Evolutionary conservation across 2,888 invertebrate species (phyloP), one percentile per base, ranked within the genome.

Genomic region (Plebejus anna): DNA sequence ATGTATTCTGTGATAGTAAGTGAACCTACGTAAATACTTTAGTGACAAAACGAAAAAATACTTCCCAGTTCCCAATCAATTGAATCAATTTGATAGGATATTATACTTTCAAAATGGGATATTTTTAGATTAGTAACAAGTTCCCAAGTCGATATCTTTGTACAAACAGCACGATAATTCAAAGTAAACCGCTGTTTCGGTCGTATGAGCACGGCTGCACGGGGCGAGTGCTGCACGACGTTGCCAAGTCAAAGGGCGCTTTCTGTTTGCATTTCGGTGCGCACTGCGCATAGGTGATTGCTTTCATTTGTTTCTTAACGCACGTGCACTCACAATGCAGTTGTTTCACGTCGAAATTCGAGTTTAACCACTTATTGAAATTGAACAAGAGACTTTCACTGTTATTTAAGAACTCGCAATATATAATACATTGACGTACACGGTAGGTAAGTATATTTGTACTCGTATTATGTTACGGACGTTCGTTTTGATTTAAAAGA

Each of bases 161-260:
- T 32, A 66, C 66, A 16, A 66, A 66, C 61, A 61, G 5, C 22
- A 28, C 36, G 61, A 28, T 66, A 66, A 32, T 36, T 66, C 66
- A 32, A 32, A 16, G 66, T 66, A 32, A 32, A 32, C 66, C 66
- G 66, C 66, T 36, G 61, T 11, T 66, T 11, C 66, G 11, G 55
- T 55, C 55, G 55, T 16, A 55, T 55, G 55, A 55, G 13, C 13
- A 32, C 11, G 38, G 70, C 4, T n/a, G 13, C 13, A 32, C 11
- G 38, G 70, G 13, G 42, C 13, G 70, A 38, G 32, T 32, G 32
- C 32, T 80, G 83, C 79, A 85, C 87, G 86, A 84, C 85, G 89
- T 88, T 89, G 87, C 88, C 86, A 83, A 84, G 80, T 82, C 80
- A 83, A 86, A 84, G 80, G 81, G 83, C 84, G 84, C 82, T 84